Percentiles rank a stretch among this genome's conserved stretches.
Evolutionary conservation across 2,888 invertebrate species (phyloP).

Genomic region (Apotomis betuletana): DNA sequence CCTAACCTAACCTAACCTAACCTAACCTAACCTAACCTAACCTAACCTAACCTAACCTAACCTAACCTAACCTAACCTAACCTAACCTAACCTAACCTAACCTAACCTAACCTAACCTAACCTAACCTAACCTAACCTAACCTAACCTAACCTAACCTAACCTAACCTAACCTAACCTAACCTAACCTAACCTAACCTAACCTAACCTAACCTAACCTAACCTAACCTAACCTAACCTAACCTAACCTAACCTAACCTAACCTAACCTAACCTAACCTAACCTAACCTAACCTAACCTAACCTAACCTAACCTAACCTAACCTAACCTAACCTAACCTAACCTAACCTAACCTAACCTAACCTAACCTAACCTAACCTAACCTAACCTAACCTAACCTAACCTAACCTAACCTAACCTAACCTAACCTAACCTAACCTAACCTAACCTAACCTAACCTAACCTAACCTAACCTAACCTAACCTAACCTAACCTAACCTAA

Average conservation of each 20-base stretch:
- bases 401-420: constrained; percentile 19
- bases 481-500: constrained; percentile 19
- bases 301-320: constrained; percentile 18
- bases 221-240: constrained; percentile 19
- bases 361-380: constrained; percentile 19
- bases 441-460: constrained; percentile 19
- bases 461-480: constrained; percentile 19
- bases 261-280: constrained; percentile 19
- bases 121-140: constrained; percentile 6
- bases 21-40: constrained; percentile 14
- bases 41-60: constrained; percentile 16
- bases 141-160: neutral
- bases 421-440: constrained; percentile 19
- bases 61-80: constrained; percentile 16
- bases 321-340: constrained; percentile 19
- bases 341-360: constrained; percentile 19
- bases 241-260: constrained; percentile 19
- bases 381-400: constrained; percentile 19
- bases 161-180: constrained; percentile 4
- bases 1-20: constrained; percentile 15
- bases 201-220: constrained; percentile 23
- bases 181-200: constrained; percentile 22
- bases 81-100: constrained; percentile 13
- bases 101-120: neutral
- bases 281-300: constrained; percentile 19